Evolutionary conservation across 2,888 invertebrate species (phyloP), one percentile per base, ranked within the genome.

Genomic region (Scelioninae gen. 1): DNA sequence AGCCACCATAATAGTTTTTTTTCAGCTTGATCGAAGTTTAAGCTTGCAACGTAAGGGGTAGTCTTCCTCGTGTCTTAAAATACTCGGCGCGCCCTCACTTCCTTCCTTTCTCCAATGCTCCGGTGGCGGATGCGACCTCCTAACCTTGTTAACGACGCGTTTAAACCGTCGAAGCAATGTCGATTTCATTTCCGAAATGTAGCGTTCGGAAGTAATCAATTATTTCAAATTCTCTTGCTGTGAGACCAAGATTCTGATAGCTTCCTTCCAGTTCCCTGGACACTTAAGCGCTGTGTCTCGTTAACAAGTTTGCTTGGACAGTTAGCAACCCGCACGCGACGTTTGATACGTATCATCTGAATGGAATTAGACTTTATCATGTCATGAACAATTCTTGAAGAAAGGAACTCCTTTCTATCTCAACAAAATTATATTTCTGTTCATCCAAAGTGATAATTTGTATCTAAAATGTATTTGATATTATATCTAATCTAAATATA

Each of bases 101-200:
- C 62, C 63, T 81, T 75, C 65, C 68, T 81, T 81, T 63, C 56
- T 53, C 34, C 55, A 23, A 15, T 62, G 58, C 58, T 55, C 65
- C 47, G 15, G 34, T 56, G 43, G 56, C 76, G 60, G 74, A 71
- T 66, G 47, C 78, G 77, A 60, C 76, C 75, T 77, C 68, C 58
- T 82, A 75, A 84, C 74, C 82, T 78, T 75, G 74, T 82, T 71
- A 84, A 69, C 79, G 51, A 69, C 63, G 65, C 51, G 34, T 51
- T 71, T 79, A 72, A 66, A 69, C 56, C 65, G 40, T 60, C 40
- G 38, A 79, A 66, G 79, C 78, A 68, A 82, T 82, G 86, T 84
- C 86, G 87, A 87, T 89, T 87, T 88, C 85, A 86, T 88, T 87
- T 86, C 86, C 85, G 85, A 87, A 86, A 85, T 86, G 84, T 83